Base-by-base conservation (phyloP, 2,888 invertebrate species). In the Epirrita christyi region DNA sequence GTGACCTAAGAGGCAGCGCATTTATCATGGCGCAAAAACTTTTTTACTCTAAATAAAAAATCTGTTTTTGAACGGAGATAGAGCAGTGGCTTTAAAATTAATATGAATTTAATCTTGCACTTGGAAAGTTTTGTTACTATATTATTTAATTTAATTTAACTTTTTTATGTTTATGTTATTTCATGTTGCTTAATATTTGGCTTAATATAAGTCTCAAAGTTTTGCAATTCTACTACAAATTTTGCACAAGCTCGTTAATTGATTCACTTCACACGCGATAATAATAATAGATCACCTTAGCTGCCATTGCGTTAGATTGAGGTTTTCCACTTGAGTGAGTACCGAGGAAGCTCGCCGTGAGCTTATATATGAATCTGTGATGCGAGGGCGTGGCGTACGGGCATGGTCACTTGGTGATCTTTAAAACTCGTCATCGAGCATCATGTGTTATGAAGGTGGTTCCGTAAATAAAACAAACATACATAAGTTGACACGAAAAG, bases 231-330 rank as follows among this genome's bases (percentile, higher is more conserved):
- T 13, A 48, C 42, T 34, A n/a, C n/a, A n/a, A 32, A 9, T 41
- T n/a, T 47, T 28, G 47, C 54, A 47, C 48, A 34, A 48, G 41
- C 46, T 38, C 6, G 38, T 14, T 43, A 48, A 53, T 42, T 56
- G 60, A 48, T 45, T 49, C 45, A 71, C 68, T 63, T 38, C 68
- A 79, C 80, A 71, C 64, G 65, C 59, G 61, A 61, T 45, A 51
- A 53, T 36, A 65, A 63, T 67, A 69, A 68, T 63, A 80, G 67
- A 73, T 86, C 80, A 90, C 91, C 91, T 91, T 91, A 75, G 86
- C 78, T 81, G 87, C 86, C 91, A 92, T 92, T 85, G 83, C 81
- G 82, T 73, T 79, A 72, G 78, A 78, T 74, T 78, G 85, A 81
- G 76, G 77, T 79, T 80, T 76, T 80, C 76, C 72, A 75, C 80